phyloP scores from a whole-genome alignment of 2,888 invertebrate genomes.

The Idaea aversata region DNA sequence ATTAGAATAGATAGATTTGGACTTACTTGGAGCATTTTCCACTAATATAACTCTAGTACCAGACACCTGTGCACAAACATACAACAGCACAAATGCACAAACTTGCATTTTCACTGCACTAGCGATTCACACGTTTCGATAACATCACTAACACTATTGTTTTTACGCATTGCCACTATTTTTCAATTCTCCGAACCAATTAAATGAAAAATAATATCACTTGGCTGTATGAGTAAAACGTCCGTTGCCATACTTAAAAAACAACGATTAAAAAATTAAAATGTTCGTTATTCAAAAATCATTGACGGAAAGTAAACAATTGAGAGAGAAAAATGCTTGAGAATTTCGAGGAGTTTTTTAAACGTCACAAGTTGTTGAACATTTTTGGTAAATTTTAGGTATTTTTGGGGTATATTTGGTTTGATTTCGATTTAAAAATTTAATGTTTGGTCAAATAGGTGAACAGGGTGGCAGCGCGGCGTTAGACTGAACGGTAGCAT shows the following conservation, averaged over 20 bases:
- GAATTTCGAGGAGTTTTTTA: not conserved
- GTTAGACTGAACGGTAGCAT: conserved; percentile 68
- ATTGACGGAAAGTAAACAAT: not conserved
- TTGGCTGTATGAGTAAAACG: conserved; percentile 6
- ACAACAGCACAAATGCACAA: conserved; percentile 47
- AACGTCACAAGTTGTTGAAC: not conserved
- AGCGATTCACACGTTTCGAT: conserved; percentile 41
- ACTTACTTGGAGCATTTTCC: conserved; percentile 76
- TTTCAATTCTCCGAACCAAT: not conserved
- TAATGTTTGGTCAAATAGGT: conserved; percentile 23
- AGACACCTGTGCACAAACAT: conserved; percentile 47
- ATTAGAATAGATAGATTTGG: conserved; percentile 21
- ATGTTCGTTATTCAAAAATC: not conserved
- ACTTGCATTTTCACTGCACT: conserved; percentile 64
- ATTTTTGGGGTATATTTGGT: conserved; percentile 10
- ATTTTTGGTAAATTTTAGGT: conserved; percentile 2
- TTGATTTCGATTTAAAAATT: conserved; percentile 6
- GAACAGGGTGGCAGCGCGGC: conserved; percentile 64
- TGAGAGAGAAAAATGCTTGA: not conserved
- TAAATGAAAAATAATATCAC: not conserved
- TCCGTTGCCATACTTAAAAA: conserved; percentile 11
- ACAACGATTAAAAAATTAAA: conserved; percentile 5
- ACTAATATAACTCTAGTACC: conserved; percentile 70
- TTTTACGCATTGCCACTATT: not conserved
- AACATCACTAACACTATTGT: conserved; percentile 25